A percentile compares a stretch with the other conserved stretches of the same genome.
These are phyloP conservation scores for Diprion similis DNA, from an alignment of 1,140 invertebrate genomes.

Conservation along the genomic window DNA sequence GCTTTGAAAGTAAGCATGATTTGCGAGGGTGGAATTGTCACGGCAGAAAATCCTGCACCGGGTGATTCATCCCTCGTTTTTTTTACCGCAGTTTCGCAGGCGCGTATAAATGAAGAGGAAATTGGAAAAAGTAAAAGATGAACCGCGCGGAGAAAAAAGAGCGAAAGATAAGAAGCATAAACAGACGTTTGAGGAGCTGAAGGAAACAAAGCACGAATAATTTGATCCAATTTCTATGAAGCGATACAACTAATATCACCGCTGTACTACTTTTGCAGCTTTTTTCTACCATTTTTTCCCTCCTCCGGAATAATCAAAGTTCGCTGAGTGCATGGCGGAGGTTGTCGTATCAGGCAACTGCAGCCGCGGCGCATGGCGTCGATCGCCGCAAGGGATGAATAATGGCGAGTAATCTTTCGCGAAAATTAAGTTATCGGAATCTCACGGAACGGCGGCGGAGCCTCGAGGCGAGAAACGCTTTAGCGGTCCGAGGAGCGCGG, in stretches of 20 bases:
- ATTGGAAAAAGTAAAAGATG: not conserved
- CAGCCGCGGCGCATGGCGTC: not conserved
- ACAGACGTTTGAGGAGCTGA: too few relatives aligned
- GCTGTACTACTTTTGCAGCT: not conserved
- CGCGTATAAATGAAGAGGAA: not conserved
- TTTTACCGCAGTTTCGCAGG: not conserved
- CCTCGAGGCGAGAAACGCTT: not conserved
- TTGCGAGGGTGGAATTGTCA: conserved; percentile 7
- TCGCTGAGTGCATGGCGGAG: too few relatives aligned
- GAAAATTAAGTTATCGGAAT: conserved; percentile 14
- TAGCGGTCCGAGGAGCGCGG: not conserved
- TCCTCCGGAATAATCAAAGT: not conserved
- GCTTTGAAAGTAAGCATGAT: not conserved
- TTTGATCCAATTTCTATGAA: too few relatives aligned
- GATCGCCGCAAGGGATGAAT: conserved; percentile 6
- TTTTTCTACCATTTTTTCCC: not conserved
- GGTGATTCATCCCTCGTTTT: too few relatives aligned
- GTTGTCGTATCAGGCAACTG: too few relatives aligned
- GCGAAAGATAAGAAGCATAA: too few relatives aligned
- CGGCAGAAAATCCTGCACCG: not conserved
- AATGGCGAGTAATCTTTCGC: conserved; percentile 7
- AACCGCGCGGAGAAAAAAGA: too few relatives aligned
- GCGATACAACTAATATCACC: too few relatives aligned
- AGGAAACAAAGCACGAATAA: too few relatives aligned
- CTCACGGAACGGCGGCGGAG: not conserved